phyloP scores from a whole-genome alignment of 2,888 invertebrate genomes.

The Antheraea assamensis region DNA sequence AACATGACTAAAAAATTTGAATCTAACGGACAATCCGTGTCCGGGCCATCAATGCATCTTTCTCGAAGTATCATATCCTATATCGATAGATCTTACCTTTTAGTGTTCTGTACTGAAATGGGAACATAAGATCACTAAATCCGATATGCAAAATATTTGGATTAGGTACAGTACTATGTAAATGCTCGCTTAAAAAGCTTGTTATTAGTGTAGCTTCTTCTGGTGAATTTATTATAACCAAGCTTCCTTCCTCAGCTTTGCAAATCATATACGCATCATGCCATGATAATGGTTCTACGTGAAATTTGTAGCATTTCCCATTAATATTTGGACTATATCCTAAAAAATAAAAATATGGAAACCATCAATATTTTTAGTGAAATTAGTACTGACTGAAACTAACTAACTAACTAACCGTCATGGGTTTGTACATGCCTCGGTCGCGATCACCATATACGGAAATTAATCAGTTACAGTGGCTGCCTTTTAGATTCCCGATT shows the following conservation, averaged over 20 bases:
- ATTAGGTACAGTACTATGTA: constrained; percentile 48
- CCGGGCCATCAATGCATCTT: no score
- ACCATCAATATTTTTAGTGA: background rate
- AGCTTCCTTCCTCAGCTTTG: constrained; percentile 47
- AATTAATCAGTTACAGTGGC: no score
- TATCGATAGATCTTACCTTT: constrained; percentile 43
- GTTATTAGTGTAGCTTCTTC: constrained; percentile 52
- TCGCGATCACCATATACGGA: no score
- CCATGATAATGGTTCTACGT: constrained; percentile 53
- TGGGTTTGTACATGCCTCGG: no score
- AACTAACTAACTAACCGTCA: no score
- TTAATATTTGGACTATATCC: constrained; percentile 42
- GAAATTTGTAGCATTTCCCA: constrained; percentile 58
- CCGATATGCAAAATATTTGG: constrained; percentile 52
- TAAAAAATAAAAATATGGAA: constrained; percentile 26
- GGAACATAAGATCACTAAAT: constrained; percentile 59
- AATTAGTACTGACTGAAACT: no score
- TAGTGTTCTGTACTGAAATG: constrained; percentile 55
- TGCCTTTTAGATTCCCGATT: no score
- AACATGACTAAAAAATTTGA: no score
- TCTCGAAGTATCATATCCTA: background rate
- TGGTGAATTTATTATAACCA: constrained; percentile 51
- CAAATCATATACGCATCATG: constrained; percentile 55
- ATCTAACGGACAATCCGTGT: no score
- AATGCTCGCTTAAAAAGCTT: constrained; percentile 47